phyloP scores from a whole-genome alignment of 2,797 vertebrate genomes.

The Perdix hodgsoniae region DNA sequence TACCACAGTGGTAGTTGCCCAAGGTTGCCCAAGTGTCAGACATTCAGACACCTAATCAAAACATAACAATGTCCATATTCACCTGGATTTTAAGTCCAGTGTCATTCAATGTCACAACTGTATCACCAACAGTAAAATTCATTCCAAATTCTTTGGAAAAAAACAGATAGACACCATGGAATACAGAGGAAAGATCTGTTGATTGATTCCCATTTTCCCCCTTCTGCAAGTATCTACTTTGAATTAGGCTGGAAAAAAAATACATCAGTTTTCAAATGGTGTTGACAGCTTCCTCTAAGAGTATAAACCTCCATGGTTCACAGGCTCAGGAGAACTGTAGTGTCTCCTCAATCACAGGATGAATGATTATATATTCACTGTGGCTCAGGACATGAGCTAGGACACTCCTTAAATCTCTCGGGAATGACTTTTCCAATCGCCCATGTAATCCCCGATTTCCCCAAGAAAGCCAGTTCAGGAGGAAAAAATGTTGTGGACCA shows the following conservation, averaged over 20 bases:
- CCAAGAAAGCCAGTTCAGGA: conserved; percentile 30
- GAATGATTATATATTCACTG: neutral
- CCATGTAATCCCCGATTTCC: neutral
- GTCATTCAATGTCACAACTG: neutral
- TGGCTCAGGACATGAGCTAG: neutral
- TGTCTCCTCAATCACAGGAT: neutral
- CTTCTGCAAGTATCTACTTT: neutral
- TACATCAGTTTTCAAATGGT: neutral
- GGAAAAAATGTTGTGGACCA: neutral
- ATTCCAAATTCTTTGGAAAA: neutral
- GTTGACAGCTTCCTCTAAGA: neutral
- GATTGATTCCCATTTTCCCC: neutral
- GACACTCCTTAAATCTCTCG: conserved; percentile 12
- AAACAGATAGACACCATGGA: neutral
- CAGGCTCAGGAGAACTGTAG: accelerated
- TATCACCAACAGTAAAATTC: neutral
- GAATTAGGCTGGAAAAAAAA: conserved; percentile 33
- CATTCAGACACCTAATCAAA: neutral
- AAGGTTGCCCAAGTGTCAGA: neutral
- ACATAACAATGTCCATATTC: neutral
- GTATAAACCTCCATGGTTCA: neutral
- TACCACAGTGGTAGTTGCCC: neutral
- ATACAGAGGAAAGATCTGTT: neutral
- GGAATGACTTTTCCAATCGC: conserved; percentile 11
- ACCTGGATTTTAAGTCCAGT: neutral